phyloP scores from a whole-genome alignment of 2,888 invertebrate genomes.

The Clivina fossor region DNA sequence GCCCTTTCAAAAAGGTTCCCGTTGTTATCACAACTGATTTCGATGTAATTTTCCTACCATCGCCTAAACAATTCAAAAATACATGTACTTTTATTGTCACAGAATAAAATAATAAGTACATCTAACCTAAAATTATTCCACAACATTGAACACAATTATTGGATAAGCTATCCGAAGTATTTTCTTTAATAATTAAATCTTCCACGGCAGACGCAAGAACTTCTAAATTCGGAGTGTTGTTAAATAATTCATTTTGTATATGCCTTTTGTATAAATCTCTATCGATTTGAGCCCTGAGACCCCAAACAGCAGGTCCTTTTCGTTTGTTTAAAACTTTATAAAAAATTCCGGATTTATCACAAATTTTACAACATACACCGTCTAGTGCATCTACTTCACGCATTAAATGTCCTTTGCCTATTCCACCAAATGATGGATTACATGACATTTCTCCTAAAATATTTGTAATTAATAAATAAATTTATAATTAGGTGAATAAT shows the following conservation, averaged over 20 bases:
- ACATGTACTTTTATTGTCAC: not conserved
- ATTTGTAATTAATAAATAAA: too few relatives aligned
- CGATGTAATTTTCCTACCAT: constrained; percentile 62
- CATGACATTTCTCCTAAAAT: constrained; percentile 87
- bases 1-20: constrained; percentile 84
- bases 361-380: constrained; percentile 78
- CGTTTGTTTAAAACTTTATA: constrained; percentile 77
- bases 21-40: constrained; percentile 79
- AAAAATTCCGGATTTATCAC: constrained; percentile 78
- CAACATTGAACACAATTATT: constrained; percentile 49
- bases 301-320: constrained; percentile 90
- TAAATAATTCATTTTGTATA: constrained; percentile 70
- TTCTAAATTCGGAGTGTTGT: constrained; percentile 64
- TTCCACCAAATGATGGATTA: constrained; percentile 91
- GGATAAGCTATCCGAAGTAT: constrained; percentile 37
- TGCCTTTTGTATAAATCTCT: constrained; percentile 74
- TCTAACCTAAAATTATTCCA: constrained; percentile 58
- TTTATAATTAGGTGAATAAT: too few relatives aligned
- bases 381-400: constrained; percentile 86
- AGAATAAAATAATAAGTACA: not conserved
- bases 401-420: constrained; percentile 88
- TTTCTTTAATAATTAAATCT: constrained; percentile 65
- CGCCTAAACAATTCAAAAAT: constrained; percentile 55
- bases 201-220: constrained; percentile 75
- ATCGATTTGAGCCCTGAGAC: constrained; percentile 86